Evolutionary conservation across 2,113 vertebrate species (phyloP), one percentile per base, ranked within the genome.

Genomic region (Typhlomys cinereus): DNA sequence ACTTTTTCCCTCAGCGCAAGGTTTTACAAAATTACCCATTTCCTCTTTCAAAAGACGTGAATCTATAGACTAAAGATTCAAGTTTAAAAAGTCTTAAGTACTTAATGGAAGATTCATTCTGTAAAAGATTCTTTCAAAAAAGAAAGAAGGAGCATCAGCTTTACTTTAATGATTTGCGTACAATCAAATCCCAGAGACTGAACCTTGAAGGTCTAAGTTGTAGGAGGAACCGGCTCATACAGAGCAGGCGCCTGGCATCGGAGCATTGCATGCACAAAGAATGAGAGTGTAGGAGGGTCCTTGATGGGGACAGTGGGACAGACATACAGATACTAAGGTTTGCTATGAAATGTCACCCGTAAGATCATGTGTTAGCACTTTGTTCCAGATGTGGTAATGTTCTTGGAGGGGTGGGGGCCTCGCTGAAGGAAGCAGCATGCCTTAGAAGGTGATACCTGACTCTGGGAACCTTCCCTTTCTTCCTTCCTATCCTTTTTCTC

Each of bases 31-130:
- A 81, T 88, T 64, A 79, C 1, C 36, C 7, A 10, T 14, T 89
- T 91, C 48, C 31, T 41, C 44, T 85, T 92, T 46, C 21, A 89
- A 84, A 85, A 67, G 4, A 64, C 46, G 14, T 17, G n/a, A 69
- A 59, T 17, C 3, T 67, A 10, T 18, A 92, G 70, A 6, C 36
- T 80, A 83, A 83, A 81, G 25, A 71, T 86, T 69, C 41, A 89
- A 76, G 29, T 83, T 83, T 80, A 92, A n/a, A 92, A 84, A 84
- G 29, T 67, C 39, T 80, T 79, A 79, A 75, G 66, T 61, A 73
- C 64, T 25, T 91, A 84, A 89, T 80, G 46, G 31, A 31, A 21
- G 92, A 57, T 39, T 78, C n/a, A n/a, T 88, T 48, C 73, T 48
- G 66, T 70, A 78, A 61, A 88, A 61, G 17, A 9, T 31, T 88